These are phyloP conservation scores for Pilophorus perplexus DNA, from an alignment of 2,888 invertebrate species.

Conservation along the genomic window DNA sequence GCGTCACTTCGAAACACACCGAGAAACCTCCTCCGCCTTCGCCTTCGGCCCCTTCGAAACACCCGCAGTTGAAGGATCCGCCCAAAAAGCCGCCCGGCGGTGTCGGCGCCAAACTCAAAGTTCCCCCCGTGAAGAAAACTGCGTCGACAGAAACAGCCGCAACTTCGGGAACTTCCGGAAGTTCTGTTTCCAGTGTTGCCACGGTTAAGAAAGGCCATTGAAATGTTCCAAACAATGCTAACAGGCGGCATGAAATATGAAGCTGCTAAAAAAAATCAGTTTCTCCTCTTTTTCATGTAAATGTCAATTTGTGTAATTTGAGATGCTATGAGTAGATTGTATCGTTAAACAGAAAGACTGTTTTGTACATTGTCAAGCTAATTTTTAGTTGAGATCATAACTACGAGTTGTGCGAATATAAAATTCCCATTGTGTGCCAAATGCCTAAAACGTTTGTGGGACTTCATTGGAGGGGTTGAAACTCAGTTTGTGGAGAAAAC, in stretches of 20 bases:
- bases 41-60: conserved; percentile 22
- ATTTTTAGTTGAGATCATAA: too few species aligned
- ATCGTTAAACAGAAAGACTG: too few species aligned
- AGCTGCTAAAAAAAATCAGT: background rate
- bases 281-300: too few species aligned
- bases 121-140: conserved; percentile 47
- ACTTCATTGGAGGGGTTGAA: too few species aligned
- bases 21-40: conserved; percentile 44
- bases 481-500: too few species aligned
- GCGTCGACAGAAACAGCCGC: conserved; percentile 45
- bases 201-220: conserved; percentile 39
- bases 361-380: too few species aligned
- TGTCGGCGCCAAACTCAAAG: conserved; percentile 43
- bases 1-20: conserved; percentile 45
- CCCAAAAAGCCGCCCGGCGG: conserved; percentile 32
- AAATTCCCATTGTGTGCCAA: too few species aligned
- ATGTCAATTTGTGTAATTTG: too few species aligned
- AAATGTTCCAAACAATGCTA: too few species aligned
- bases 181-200: conserved; percentile 37
- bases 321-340: too few species aligned
- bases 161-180: conserved; percentile 41
- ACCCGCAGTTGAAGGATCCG: conserved; percentile 36
- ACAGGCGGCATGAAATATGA: background rate
- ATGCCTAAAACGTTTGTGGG: too few species aligned
- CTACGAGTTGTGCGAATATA: too few species aligned